Conservation (phyloP, 2,888 invertebrate species). For the Ariolimax columbianus region DNA sequence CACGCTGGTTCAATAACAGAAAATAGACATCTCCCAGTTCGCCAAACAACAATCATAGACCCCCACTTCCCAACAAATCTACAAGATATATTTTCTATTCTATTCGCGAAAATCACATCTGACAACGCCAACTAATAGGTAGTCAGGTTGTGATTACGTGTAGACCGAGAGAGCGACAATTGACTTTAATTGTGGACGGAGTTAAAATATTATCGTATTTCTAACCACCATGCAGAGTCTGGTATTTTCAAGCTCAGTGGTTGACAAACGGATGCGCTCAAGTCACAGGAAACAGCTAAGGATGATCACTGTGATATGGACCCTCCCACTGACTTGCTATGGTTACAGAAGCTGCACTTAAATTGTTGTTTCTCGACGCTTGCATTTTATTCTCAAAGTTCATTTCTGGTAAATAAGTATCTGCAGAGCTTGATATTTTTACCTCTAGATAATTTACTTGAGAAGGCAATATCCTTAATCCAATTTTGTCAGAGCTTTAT, state of each 20-base stretch:
- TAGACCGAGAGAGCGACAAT: conserved; percentile 8
- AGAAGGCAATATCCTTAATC: too few species aligned
- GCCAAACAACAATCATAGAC: background rate
- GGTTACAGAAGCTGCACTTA: too few species aligned
- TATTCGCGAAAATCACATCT: background rate
- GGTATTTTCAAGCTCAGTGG: background rate
- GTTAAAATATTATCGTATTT: conserved; percentile 40
- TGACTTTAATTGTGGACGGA: conserved; percentile 22
- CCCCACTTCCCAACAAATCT: background rate
- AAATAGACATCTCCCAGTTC: background rate
- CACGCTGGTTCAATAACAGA: background rate
- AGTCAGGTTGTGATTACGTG: background rate
- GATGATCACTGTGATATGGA: background rate
- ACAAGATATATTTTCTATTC: background rate
- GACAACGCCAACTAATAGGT: conserved; percentile 1
- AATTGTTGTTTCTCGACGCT: too few species aligned
- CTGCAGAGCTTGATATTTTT: too few species aligned
- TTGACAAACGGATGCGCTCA: background rate
- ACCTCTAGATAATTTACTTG: too few species aligned
- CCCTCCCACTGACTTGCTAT: background rate
- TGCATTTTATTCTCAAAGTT: too few species aligned
- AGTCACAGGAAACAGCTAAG: background rate
- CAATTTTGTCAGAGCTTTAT: too few species aligned
- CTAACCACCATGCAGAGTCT: background rate
- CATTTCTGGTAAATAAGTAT: too few species aligned